Conservation (phyloP, 2,888 invertebrate species). For the Sclerodermus sp. region DNA sequence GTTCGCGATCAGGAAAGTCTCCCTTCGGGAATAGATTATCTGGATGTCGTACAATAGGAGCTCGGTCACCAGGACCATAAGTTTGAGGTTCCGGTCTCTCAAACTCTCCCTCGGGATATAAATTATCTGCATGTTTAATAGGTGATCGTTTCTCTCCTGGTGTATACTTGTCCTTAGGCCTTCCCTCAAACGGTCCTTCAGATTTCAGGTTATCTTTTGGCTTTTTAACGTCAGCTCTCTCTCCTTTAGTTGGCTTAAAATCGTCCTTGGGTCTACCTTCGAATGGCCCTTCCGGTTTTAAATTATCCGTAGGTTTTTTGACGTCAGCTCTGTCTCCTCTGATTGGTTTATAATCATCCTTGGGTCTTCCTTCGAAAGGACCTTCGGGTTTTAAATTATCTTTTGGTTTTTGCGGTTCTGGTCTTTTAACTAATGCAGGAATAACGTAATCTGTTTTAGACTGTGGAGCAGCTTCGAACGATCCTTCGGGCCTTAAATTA, state of each 20-base stretch:
- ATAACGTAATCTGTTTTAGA: constrained; percentile 56
- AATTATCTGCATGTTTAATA: constrained; percentile 44
- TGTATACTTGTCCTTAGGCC: constrained; percentile 44
- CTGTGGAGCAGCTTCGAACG: constrained; percentile 55
- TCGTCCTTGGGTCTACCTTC: constrained; percentile 33
- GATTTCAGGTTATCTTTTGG: constrained; percentile 54
- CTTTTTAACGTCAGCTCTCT: constrained; percentile 56
- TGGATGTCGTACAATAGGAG: constrained; percentile 58
- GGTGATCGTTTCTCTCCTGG: constrained; percentile 52
- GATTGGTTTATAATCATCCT: constrained; percentile 55
- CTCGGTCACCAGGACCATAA: constrained; percentile 59
- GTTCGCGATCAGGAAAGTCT: constrained; percentile 42
- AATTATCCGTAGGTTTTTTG: constrained; percentile 47
- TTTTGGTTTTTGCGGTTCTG: constrained; percentile 41
- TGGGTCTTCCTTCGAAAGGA: constrained; percentile 57
- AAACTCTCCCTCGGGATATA: constrained; percentile 62
- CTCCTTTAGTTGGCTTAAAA: constrained; percentile 52
- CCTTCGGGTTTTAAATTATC: constrained; percentile 56
- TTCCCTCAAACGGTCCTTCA: constrained; percentile 49
- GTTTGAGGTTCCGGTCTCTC: constrained; percentile 47
- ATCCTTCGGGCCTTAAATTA: constrained; percentile 65
- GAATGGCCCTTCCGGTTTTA: constrained; percentile 49
- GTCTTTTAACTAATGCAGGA: constrained; percentile 48
- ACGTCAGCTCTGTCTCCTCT: constrained; percentile 48
- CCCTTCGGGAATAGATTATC: constrained; percentile 60